A percentile compares a stretch with the other conserved stretches of the same genome.
Evolutionary conservation across 2,888 invertebrate genomes (phyloP).

Genomic region (Drosophila tripunctata): DNA sequence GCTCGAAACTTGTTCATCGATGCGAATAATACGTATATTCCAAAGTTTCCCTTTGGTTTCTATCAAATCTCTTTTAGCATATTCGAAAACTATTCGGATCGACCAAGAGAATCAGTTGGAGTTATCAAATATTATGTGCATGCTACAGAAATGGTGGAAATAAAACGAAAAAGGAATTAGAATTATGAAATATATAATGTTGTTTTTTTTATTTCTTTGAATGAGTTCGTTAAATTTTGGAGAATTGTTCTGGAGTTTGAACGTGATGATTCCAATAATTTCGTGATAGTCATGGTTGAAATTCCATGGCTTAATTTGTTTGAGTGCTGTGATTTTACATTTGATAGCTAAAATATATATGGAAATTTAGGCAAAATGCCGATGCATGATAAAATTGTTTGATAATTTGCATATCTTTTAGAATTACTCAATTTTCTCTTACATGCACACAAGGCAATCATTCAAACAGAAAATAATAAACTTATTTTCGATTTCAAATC

Average conservation of each 20-base stretch:
- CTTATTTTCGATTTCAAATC: too few relatives aligned
- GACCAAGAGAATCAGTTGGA: neutral
- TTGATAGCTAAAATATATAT: too few relatives aligned
- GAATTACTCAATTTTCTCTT: too few relatives aligned
- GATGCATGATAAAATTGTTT: too few relatives aligned
- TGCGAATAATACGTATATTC: conserved; percentile 1
- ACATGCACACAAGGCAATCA: too few relatives aligned
- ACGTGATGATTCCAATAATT: too few relatives aligned
- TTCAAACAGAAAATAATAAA: neutral
- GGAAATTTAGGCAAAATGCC: too few relatives aligned
- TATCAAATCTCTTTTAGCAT: neutral
- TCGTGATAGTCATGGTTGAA: too few relatives aligned
- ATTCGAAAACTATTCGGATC: neutral
- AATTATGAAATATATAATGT: neutral
- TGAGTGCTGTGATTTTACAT: too few relatives aligned
- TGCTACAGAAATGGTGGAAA: conserved; percentile 8
- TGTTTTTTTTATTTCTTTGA: neutral
- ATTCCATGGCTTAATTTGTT: too few relatives aligned
- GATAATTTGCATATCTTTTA: too few relatives aligned
- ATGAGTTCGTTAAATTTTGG: neutral
- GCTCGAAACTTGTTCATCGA: conserved; percentile 22
- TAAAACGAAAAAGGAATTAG: neutral
- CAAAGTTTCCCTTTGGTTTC: conserved; percentile 21
- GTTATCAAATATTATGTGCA: conserved; percentile 29
- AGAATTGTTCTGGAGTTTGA: too few relatives aligned